Base-by-base conservation (phyloP, 2,888 invertebrate genomes). In the Sipha maydis region DNA sequence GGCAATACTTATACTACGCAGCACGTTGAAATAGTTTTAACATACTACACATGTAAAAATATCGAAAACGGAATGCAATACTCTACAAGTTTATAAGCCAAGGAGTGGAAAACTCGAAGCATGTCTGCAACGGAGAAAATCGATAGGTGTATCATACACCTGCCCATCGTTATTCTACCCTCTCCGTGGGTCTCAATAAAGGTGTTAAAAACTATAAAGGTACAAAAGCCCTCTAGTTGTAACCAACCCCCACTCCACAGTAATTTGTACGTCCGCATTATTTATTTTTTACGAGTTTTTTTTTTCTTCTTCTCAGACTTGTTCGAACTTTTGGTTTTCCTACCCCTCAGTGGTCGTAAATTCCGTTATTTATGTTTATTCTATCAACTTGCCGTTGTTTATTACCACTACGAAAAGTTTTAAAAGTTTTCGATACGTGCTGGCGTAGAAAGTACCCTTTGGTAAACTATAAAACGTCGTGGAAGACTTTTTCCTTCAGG, bases 331-430 rank as follows among this genome's bases (percentile, higher is more conserved):
- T 82, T 31, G 67, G 88, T 75, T 67, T 56, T 67, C 82, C 31
- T 48, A 69, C 79, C 76, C 31, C 80, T 75, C 61, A 71, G 61
- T n/a, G 82, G 56, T 82, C 75, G 88, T 88, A 88, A 80, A 88
- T 82, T 88, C 41, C 75, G 88, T 88, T 88, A 88, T 88, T 88
- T 88, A 88, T 88, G 88, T 88, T 88, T 88, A 88, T 88, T 88
- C 88, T 82, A 88, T 88, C 88, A 82, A 88, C 88, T 82, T 76
- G 80, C 88, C 75, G 80, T 88, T 88, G 88, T 88, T 88, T 88
- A 88, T 82, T 88, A 82, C 80, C 41, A 82, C 88, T 80, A 48
- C 38, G 75, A 48, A 88, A 88, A 88, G 88, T 88, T 88, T 88
- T 88, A 38, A 88, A 88, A 82, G 75, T 88, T 88, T 56, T 75